These are phyloP conservation scores for Rynchops niger DNA, from an alignment of 2,113 vertebrate species.

Conservation along the genomic window DNA sequence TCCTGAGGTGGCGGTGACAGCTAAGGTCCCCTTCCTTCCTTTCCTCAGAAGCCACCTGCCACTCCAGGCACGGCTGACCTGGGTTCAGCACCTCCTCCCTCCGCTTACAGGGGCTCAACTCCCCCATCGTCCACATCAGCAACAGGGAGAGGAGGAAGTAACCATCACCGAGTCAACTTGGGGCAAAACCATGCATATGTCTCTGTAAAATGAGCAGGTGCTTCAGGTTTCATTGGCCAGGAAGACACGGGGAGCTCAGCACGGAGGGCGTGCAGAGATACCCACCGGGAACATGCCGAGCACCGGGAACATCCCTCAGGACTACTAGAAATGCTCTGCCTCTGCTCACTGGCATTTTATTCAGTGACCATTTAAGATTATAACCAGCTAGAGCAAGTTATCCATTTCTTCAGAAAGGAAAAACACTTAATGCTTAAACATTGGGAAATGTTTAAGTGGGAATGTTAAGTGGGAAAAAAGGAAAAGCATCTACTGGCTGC, in stretches of 20 bases:
- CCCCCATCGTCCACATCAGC: not conserved
- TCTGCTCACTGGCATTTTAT: not conserved
- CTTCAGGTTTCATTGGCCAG: not conserved
- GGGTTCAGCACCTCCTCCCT: not conserved
- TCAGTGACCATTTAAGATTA: not conserved
- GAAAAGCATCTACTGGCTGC: too few species aligned
- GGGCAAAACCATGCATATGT: not conserved
- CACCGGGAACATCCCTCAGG: not conserved
- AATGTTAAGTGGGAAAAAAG: too few species aligned
- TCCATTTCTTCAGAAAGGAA: not conserved
- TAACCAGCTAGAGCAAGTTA: not conserved
- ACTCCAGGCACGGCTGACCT: not conserved
- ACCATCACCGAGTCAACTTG: not conserved
- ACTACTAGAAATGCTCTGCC: not conserved
- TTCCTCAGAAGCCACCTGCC: not conserved
- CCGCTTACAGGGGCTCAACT: not conserved
- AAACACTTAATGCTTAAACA: not conserved
- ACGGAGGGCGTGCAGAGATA: not conserved
- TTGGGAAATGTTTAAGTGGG: too few species aligned
- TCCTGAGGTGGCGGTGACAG: not conserved
- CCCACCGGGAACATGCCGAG: not conserved
- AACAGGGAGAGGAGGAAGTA: not conserved
- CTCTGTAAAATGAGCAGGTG: not conserved
- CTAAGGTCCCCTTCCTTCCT: not conserved
- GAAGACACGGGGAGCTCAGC: not conserved